phyloP scores from a whole-genome alignment of 1,140 invertebrate genomes.

The Lucilia cuprina region DNA sequence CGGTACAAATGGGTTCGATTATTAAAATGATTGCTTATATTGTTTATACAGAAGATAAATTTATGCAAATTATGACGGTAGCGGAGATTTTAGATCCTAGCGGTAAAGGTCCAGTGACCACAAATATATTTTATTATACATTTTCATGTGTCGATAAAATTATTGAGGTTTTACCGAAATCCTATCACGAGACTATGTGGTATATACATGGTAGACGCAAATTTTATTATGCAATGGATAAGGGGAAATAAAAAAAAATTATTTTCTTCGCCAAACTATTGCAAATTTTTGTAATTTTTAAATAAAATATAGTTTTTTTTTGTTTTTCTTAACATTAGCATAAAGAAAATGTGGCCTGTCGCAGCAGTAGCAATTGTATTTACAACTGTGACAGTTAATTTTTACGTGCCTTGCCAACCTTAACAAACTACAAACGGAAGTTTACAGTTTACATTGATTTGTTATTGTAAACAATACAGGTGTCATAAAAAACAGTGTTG shows the following conservation, averaged over 20 bases:
- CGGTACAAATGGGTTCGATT: slow-evolving; percentile 77
- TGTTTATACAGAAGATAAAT: slow-evolving; percentile 72
- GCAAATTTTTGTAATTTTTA: too few species aligned
- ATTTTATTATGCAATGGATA: slow-evolving; percentile 59
- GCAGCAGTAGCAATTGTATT: not conserved
- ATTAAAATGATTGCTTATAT: slow-evolving; percentile 75
- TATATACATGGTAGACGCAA: slow-evolving; percentile 76
- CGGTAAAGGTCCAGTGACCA: slow-evolving; percentile 68
- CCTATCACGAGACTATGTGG: slow-evolving; percentile 79
- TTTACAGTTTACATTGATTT: too few species aligned
- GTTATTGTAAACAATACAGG: not conserved
- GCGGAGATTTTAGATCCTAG: slow-evolving; percentile 73
- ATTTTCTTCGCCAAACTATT: too few species aligned
- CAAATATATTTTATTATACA: slow-evolving; percentile 82
- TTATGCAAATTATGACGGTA: slow-evolving; percentile 72
- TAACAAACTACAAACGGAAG: not conserved
- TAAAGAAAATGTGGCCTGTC: too few species aligned
- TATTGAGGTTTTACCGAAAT: slow-evolving; percentile 70
- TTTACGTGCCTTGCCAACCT: not conserved
- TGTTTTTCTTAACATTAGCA: too few species aligned
- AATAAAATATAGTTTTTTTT: too few species aligned
- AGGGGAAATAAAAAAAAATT: not conserved
- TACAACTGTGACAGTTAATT: not conserved
- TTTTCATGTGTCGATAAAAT: slow-evolving; percentile 68
- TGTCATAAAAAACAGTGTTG: not conserved